Percentiles rank a stretch among this genome's conserved stretches.
These are phyloP conservation scores for Phocides pigmalion DNA, from an alignment of 1,140 invertebrate species.

Conservation along the genomic window DNA sequence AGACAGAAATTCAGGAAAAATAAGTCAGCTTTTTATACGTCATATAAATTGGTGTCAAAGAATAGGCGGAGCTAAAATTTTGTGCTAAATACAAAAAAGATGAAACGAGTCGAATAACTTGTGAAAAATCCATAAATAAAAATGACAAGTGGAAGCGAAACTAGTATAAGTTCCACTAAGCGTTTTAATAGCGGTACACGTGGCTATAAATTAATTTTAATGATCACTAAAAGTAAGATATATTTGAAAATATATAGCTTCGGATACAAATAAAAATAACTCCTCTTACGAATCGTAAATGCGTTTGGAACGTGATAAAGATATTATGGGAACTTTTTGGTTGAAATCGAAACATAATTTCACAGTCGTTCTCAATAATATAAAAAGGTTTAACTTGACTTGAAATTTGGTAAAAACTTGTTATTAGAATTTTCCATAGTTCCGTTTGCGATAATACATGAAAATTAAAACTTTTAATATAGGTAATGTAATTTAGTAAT, in stretches of 20 bases:
- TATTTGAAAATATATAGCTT: conserved; percentile 53
- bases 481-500: too few species aligned
- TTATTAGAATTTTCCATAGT: too few species aligned
- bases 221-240: conserved; percentile 58
- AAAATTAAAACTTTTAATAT: too few species aligned
- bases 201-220: conserved; percentile 63
- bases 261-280: conserved; percentile 42
- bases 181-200: conserved; percentile 49
- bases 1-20: background rate
- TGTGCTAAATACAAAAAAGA: conserved; percentile 6
- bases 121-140: conserved; percentile 43
- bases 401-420: too few species aligned
- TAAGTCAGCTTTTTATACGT: background rate
- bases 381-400: too few species aligned
- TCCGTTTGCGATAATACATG: too few species aligned
- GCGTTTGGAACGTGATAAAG: conserved; percentile 36
- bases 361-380: background rate
- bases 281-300: conserved; percentile 34
- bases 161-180: conserved; percentile 49
- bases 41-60: background rate
- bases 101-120: conserved; percentile 20
- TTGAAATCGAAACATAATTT: conserved; percentile 11
- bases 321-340: conserved; percentile 31
- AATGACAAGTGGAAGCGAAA: conserved; percentile 44
- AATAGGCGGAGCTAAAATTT: background rate